Base-by-base conservation (phyloP, 2,797 vertebrate species). In the Heliangelus exortis region DNA sequence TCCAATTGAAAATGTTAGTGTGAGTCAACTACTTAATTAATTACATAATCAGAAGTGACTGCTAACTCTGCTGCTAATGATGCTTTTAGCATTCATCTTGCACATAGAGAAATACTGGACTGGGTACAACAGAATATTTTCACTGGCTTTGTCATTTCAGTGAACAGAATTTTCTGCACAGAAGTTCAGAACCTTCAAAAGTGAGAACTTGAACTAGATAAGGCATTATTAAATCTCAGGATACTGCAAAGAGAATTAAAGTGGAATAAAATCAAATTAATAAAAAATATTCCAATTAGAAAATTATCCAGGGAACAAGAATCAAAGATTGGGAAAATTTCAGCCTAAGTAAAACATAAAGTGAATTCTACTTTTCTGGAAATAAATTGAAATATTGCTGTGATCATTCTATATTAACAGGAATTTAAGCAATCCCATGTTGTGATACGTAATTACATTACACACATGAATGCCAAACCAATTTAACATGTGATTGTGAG, bases 41-140 rank as follows among this genome's bases (percentile, higher is more conserved):
- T 81, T 86, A 31, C 1, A 2, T 69, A 51, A 48, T 66, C 63
- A 9, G 54, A 47, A 66, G 17, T 90, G 61, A 62, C 90, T 68
- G 61, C 45, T 89, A 80, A 59, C 59, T 73, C 45, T 87, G 54
- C 15, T 85, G 41, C 5, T 85, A 72, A 78, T 54, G 29, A 5
- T 68, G 36, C 39, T 88, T 92, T 93, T 86, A 91, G 58, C 81
- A 92, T 90, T 95, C 78, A 87, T 73, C 75, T 83, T 92, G 61
- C 53, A 66, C 34, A 21, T 15, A 74, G 15, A 92, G 26, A 15
- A 65, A 26, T 65, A 29, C 73, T 81, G 36, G 66, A 75, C 34
- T 81, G 2, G 36, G 34, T 84, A 75, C 29, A 66, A 34, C 36
- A 72, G 62, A 75, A 71, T 72, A 17, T 89, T 93, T 89, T 85